A percentile compares a stretch with the other conserved stretches of the same genome.
These are phyloP conservation scores for Pseudocheirus occidentalis DNA, from an alignment of 2,797 vertebrate species.

Conservation along the genomic window DNA sequence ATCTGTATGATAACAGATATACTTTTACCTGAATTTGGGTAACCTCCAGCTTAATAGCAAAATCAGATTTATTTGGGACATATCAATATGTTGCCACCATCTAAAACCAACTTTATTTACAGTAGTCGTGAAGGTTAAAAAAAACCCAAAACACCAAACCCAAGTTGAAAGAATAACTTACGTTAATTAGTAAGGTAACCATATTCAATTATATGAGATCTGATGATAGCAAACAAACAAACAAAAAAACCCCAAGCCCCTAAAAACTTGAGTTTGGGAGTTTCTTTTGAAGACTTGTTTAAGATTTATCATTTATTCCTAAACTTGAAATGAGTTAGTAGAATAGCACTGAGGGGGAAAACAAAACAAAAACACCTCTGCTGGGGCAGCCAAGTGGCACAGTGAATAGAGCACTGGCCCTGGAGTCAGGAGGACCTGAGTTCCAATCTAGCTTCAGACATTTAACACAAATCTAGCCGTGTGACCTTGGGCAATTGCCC, in stretches of 20 bases:
- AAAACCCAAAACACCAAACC: neutral
- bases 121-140: neutral
- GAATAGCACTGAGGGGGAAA: constrained; percentile 60
- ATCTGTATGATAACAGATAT: neutral
- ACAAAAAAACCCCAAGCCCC: no score
- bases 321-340: constrained; percentile 73
- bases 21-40: neutral
- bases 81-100: neutral
- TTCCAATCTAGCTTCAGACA: no score
- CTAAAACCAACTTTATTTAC: neutral
- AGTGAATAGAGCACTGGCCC: no score
- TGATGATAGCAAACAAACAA: neutral
- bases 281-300: constrained; percentile 1
- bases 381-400: no score
- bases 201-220: neutral
- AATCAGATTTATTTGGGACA: neutral
- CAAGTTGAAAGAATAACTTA: neutral
- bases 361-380: constrained; percentile 57
- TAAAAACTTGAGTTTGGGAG: no score
- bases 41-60: neutral
- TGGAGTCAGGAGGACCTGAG: no score
- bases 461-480: no score
- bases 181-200: neutral
- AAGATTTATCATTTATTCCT: constrained; percentile 80
- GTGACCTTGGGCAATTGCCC: no score